Base-by-base conservation (phyloP, 2,113 vertebrate genomes). In the Herpailurus yagouaroundi region DNA sequence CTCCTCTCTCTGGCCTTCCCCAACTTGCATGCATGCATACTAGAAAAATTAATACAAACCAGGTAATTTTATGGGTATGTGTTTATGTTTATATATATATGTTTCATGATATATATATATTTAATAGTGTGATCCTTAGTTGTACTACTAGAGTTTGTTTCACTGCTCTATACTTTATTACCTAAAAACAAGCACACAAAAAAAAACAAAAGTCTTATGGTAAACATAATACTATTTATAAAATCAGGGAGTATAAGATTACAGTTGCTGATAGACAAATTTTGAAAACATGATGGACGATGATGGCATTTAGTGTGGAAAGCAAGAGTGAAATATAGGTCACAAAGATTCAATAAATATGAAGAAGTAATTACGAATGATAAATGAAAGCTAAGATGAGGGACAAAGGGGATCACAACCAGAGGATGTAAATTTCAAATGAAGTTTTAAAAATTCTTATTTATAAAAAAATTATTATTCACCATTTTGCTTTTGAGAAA, bases 151-250 rank as follows among this genome's bases (percentile, higher is more conserved):
- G 12, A 55, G 38, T 82, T 90, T 93, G 25, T 50, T 88, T 87
- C 23, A 38, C 41, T 85, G 95, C 14, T 66, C 4, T 64, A 74
- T 19, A 91, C 23, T 50, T 93, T 74, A 79, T 84, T 83, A 84
- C 84, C 38, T 84, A 29, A 16, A 95, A 83, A 89, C 38, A 45
- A 41, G 45, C 41, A 76, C 19, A 73, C 19, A 82, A 63, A 76
- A n/a, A 36, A 87, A 38, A 88, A 55, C 48, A 76, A 38, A 68
- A 45, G 45, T 2, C 45, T 81, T 50, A 36, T 4, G 11, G 33
- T 68, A 93, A 92, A 88, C 21, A 93, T 66, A 9, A 45, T 52
- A 79, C 1, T 45, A 79, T 80, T 91, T 88, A 80, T 91, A 93
- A 60, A 48, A 85, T 74, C 3, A 83, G 19, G 13, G 90, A 86